phyloP scores from a whole-genome alignment of 2,113 vertebrate genomes.

The Bujurquina vittata region DNA sequence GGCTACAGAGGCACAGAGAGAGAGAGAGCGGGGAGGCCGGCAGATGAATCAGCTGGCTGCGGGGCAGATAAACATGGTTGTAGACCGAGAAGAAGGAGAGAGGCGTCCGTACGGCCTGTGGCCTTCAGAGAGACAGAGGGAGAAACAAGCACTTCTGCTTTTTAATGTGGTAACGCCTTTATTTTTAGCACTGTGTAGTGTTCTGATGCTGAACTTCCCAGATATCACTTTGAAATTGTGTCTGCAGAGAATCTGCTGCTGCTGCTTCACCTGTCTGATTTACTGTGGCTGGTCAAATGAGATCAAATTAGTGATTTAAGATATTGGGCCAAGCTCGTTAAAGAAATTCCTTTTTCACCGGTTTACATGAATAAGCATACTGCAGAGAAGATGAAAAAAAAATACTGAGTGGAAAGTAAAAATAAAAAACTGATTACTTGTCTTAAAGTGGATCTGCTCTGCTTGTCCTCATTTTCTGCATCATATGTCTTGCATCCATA shows the following conservation, averaged over 20 bases:
- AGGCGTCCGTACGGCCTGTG: background rate
- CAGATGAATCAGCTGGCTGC: constrained; percentile 31
- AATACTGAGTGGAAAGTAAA: background rate
- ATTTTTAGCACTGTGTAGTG: background rate
- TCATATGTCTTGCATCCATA: background rate
- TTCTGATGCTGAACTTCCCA: background rate
- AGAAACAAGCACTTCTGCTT: background rate
- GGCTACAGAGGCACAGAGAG: constrained; percentile 31
- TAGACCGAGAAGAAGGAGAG: background rate
- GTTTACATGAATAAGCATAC: too few species aligned
- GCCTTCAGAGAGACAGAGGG: background rate
- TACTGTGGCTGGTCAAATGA: background rate
- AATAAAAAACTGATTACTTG: too few species aligned
- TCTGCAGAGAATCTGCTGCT: background rate
- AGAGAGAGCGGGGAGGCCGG: background rate
- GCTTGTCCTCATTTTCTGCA: rapidly evolving
- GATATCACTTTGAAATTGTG: background rate
- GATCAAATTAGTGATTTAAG: background rate
- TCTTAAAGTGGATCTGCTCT: background rate
- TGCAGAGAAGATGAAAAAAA: background rate
- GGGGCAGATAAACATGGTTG: constrained; percentile 37
- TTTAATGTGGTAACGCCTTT: background rate
- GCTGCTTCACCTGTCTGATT: background rate
- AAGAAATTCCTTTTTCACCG: background rate
- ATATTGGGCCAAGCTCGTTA: too few species aligned